Evolutionary conservation across 1,140 invertebrate genomes (phyloP).

Genomic region (Ceratosolen solmsi): DNA sequence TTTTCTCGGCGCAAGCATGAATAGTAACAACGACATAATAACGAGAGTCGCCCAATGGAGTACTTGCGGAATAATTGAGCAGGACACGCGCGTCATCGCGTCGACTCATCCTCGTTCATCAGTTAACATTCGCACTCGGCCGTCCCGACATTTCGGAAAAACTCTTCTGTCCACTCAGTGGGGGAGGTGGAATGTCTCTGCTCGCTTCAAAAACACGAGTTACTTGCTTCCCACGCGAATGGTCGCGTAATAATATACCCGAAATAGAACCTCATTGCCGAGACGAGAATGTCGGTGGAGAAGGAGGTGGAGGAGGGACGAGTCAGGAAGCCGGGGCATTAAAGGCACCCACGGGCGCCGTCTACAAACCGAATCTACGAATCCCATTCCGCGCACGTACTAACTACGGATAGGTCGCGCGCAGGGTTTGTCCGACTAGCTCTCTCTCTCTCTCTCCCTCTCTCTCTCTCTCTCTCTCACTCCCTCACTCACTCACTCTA

Average conservation of each 20-base stretch:
- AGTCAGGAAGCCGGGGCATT: not conserved
- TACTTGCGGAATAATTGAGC: not conserved
- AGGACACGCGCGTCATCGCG: not conserved
- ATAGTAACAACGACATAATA: too few species aligned
- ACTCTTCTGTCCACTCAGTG: not conserved
- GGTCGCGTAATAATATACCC: too few species aligned
- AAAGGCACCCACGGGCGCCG: not conserved
- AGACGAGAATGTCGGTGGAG: not conserved
- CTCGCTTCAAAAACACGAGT: too few species aligned
- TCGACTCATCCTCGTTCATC: not conserved
- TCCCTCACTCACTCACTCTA: conserved; percentile 28
- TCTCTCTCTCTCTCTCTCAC: conserved; percentile 11
- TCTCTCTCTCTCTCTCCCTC: not conserved
- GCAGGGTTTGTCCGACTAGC: not conserved
- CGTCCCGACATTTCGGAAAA: not conserved
- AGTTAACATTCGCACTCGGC: not conserved
- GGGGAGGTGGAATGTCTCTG: too few species aligned
- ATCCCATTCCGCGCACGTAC: conserved; percentile 21
- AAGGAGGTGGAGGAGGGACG: not conserved
- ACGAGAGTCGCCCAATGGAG: not conserved
- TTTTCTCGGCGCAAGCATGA: not conserved
- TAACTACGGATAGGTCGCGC: too few species aligned
- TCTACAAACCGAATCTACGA: not conserved
- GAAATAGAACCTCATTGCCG: not conserved
- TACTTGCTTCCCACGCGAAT: too few species aligned